Base-by-base conservation (phyloP, 1,140 invertebrate genomes). In the Camponotus floridanus region DNA sequence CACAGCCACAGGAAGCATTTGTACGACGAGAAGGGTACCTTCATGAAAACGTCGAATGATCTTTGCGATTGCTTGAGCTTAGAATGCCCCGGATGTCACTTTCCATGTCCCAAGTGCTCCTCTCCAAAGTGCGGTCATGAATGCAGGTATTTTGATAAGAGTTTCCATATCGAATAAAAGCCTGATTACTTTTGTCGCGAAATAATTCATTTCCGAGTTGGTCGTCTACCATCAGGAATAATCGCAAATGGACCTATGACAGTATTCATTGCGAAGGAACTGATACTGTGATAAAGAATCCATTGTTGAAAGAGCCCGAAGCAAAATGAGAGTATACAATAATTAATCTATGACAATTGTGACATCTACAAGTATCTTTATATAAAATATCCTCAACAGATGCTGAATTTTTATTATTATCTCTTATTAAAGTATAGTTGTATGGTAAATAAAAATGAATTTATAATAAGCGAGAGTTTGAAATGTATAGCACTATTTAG, bases 51-150 rank as follows among this genome's bases (percentile, higher is more conserved):
- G 36, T 96, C 96, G 7, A 93, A 95, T 67, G 97, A 98, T 94
- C 86, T 98, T 1, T 98, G 98, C 91, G 98, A 98, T 93, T 98
- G 98, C 92, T 93, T 98, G 31, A 96, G 96, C 76, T 92, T 95
- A 62, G 94, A 94, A 8, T 98, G 98, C 91, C 94, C 96, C 2
- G 98, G 98, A 1, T 98, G 98, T 94, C 97, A 98, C 92, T 97
- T 97, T 93, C 97, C 97, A 1, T 98, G 98, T 92, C 90, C 95
- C 1, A 98, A 97, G 94, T 98, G 98, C 90, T 87, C 83, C 11
- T 97, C 96, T 0, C 84, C 91, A 3, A 97, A 97, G 92, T 97
- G 97, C 94, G 96, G 96, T 15, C 95, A 95, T 68, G 96, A 97
- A 73, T 97, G 97, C 95, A 96, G 95, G 95, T 95, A 57, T 57